Conservation (phyloP, 2,113 vertebrate species). For the Picathartes gymnocephalus region DNA sequence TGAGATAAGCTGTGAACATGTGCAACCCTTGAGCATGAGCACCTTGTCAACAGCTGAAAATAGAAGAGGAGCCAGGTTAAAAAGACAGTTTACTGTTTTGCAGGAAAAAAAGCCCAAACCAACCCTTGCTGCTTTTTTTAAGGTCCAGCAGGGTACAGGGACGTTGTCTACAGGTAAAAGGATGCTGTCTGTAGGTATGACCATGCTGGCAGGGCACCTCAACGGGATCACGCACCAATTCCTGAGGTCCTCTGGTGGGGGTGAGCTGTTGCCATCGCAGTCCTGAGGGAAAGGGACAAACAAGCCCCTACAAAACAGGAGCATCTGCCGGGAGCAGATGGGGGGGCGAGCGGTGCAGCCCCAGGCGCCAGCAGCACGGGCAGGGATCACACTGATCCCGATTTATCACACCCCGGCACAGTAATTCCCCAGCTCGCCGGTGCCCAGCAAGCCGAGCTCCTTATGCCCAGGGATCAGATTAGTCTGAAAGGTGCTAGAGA, state of each 20-base stretch:
- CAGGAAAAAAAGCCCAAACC: fast-evolving
- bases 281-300: slow-evolving; percentile 27
- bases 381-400: slow-evolving; percentile 45
- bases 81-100: not conserved
- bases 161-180: fast-evolving
- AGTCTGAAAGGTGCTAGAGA: slow-evolving; percentile 59
- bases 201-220: not conserved
- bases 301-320: slow-evolving; percentile 53
- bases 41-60: not conserved
- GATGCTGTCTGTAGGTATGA: fast-evolving
- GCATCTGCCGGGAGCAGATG: slow-evolving; percentile 48
- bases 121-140: not conserved
- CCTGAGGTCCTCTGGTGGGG: not conserved
- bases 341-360: not conserved
- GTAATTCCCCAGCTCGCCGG: slow-evolving; percentile 21
- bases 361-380: not conserved
- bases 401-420: slow-evolving; percentile 56
- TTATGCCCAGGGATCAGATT: slow-evolving; percentile 48
- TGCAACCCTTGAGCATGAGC: not conserved
- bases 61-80: not conserved
- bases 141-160: not conserved
- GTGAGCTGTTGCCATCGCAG: not conserved
- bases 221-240: fast-evolving
- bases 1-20: not conserved
- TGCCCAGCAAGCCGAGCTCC: slow-evolving; percentile 20